Evolutionary conservation across 2,888 invertebrate species (phyloP), one percentile per base, ranked within the genome.

Genomic region (Scaptomyza reducta): DNA sequence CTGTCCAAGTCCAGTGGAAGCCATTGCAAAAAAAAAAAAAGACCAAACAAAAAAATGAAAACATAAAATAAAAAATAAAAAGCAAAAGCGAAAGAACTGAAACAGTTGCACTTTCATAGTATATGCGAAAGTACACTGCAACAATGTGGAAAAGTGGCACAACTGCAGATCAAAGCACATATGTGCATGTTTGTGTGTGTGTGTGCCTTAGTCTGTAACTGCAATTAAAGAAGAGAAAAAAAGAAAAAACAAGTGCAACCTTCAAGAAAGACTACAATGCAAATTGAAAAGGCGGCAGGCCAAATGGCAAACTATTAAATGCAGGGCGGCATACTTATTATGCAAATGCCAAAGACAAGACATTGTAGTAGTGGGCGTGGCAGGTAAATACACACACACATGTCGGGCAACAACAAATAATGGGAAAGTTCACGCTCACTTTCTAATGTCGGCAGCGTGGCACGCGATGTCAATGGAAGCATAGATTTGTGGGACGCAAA

Each of bases 361-460:
- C 33, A 38, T 16, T 14, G 50, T 25, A 9, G 49, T 40, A 41
- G 27, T 45, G 44, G 62, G 68, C 72, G 69, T 72, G 69, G 51
- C 59, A 54, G 25, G 22, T 51, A 50, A 47, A 45, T 33, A 51
- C 41, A 45, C 22, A 31, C 41, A 41, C 33, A 57, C 18, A 61
- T 42, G 46, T 49, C 14, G 35, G n/a, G 18, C 29, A 55, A 41
- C 67, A 58, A 55, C 54, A 55, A 65, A 58, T 55, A 73, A 77
- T 79, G 79, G 65, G 79, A 79, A 79, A 79, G 79, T 79, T 79
- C 73, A 77, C 79, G 77, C 79, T 79, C 67, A 79, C 79, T 79
- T 79, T 79, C 79, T 75, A 79, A 61, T 74, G 69, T 64, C 72
- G 74, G 69, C 67, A 46, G 22, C 41, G 70, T 56, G 53, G 63